Base-by-base conservation (phyloP, 1,140 invertebrate genomes). In the Mya arenaria region DNA sequence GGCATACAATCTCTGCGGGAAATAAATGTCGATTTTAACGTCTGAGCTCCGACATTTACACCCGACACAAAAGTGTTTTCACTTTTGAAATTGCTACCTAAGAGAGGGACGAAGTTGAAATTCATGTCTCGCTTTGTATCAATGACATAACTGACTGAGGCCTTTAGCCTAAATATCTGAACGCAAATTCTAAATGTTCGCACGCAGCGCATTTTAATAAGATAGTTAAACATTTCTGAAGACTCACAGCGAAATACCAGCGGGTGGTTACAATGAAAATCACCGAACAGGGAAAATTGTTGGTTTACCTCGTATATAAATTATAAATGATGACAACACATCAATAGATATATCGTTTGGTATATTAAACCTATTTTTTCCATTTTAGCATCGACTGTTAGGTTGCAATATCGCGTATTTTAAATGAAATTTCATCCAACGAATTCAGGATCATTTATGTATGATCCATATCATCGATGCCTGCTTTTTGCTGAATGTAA, bases 231-330 rank as follows among this genome's bases (percentile, higher is more conserved):
- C 68, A 48, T 13, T 69, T 44, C 52, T 69, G 37, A 19, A 41
- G 36, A 28, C 19, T 30, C 68, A 28, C 23, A 52, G 34, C n/a
- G 41, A 71, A 36, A 71, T 19, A 30, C 28, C 17, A 71, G 23
- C n/a, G 41, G 2, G 1, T 52, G 17, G 30, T 34, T 1, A 55
- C 56, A 71, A 71, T 52, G 68, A 0, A 34, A 71, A 55, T 23
- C 68, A 55, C 4, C 23, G 68, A 71, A 71, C 39, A 19, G 30
- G 36, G 44, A 71, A 71, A 71, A 71, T 71, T 71, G 68, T 71
- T 71, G 48, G 56, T 71, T 71, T 71, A 52, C 39, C 23, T 71
- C n/a, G 30, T 71, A 10, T 71, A 71, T 23, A 71, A 52, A 19
- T 30, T 60, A 52, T 71, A 34, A 55, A 71, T 19, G 4, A 48